Evolutionary conservation across 2,888 invertebrate species (phyloP), one percentile per base, ranked within the genome.

Genomic region (Stegophylla sp.): DNA sequence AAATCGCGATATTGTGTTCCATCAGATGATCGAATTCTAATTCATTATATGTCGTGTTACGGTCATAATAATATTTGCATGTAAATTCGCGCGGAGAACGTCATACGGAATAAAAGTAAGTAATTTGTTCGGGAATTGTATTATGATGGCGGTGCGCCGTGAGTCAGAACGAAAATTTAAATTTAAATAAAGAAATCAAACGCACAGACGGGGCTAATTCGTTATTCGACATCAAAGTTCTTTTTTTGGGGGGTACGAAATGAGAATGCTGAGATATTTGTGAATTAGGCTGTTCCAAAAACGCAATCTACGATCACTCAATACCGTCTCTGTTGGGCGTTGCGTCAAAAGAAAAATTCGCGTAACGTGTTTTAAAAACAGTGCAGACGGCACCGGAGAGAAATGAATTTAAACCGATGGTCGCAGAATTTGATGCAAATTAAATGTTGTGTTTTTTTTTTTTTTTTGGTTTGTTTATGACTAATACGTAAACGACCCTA

Each of bases 301-400:
- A 71, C 71, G 41, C 53, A 71, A 53, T 71, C 53, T 71, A 41
- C 53, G 20, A 53, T 71, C 71, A 71, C 71, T 0, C 53, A 34
- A 71, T 56, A 71, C 53, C 71, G 41, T 71, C 53, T 71, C 53
- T 20, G 53, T 23, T 71, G n/a, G 53, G 53, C 53, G 34, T 41
- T n/a, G 20, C 53, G 71, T 71, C 71, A 53, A 71, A 53, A 71
- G 71, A 71, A 71, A 71, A 71, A 71, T 53, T 20, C 20, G n/a
- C 23, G 34, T 28, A 53, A 20, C 69, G 51, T n/a, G n/a, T 71
- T 71, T 41, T 41, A 41, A 23, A 71, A 53, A 71, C 53, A 71
- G 53, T 15, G 51, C 51, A 13, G 26, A 28, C 51, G 34, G 13
- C 7, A n/a, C 13, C 17, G 12, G n/a, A 15, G 28, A 12, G 12